Percentiles rank a stretch among this genome's conserved stretches.
phyloP scores from a whole-genome alignment of 1,140 invertebrate genomes.

The Solenopsis fugax region DNA sequence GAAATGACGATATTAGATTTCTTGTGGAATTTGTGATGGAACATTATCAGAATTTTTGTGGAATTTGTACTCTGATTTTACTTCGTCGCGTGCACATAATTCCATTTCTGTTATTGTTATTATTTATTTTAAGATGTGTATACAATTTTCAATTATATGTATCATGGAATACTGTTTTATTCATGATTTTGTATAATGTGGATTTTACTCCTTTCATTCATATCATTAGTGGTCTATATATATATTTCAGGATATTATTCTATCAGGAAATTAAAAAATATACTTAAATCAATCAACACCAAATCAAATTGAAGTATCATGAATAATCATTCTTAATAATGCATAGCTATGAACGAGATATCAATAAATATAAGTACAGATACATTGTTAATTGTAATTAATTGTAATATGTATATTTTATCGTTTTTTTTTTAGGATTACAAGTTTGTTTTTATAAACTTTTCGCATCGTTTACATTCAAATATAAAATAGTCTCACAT shows the following conservation, averaged over 20 bases:
- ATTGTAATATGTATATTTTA: background rate
- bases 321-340: background rate
- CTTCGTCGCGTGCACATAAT: background rate
- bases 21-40: background rate
- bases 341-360: background rate
- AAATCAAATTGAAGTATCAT: background rate
- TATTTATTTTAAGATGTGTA: conserved; percentile 42
- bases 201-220: background rate
- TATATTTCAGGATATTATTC: background rate
- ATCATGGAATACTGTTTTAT: background rate
- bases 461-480: background rate
- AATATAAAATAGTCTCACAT: background rate
- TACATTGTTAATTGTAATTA: background rate
- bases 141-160: conserved; percentile 28
- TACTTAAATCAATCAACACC: background rate
- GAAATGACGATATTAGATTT: background rate
- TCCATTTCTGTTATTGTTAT: conserved; percentile 4
- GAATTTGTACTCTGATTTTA: background rate
- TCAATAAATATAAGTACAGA: background rate
- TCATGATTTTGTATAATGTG: background rate
- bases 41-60: background rate
- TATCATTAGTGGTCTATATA: background rate
- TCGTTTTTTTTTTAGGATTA: background rate
- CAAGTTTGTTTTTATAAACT: background rate
- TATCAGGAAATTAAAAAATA: background rate